Conservation (phyloP, 1,140 invertebrate genomes). For the Anagrus nilaparvatae region DNA sequence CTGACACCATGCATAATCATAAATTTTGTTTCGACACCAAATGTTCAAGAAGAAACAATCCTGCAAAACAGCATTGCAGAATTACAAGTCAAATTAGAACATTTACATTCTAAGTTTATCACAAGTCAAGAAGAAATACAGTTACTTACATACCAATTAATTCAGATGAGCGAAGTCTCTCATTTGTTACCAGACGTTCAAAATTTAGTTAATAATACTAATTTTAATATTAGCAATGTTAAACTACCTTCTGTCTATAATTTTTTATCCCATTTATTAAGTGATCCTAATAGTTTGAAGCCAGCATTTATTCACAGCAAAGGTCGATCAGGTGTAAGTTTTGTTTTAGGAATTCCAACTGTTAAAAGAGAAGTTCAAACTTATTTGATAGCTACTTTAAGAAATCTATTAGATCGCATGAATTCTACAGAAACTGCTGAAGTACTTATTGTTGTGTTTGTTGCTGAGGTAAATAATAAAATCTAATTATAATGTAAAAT, state of each 20-base stretch:
- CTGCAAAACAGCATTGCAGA: constrained; percentile 50
- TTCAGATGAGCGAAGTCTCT: constrained; percentile 31
- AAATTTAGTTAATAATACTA: constrained; percentile 31
- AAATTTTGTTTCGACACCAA: constrained; percentile 31
- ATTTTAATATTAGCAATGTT: constrained; percentile 34
- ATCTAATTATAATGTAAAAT: neutral
- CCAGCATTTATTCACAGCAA: constrained; percentile 70
- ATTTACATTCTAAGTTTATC: constrained; percentile 46
- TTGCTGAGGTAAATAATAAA: constrained; percentile 62
- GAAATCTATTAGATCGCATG: constrained; percentile 78
- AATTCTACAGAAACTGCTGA: constrained; percentile 64
- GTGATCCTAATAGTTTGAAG: constrained; percentile 63
- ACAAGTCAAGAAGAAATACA: constrained; percentile 44
- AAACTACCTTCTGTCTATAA: constrained; percentile 69
- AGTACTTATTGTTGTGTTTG: constrained; percentile 79
- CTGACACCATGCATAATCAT: constrained; percentile 32
- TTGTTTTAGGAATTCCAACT: constrained; percentile 82
- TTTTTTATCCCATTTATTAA: constrained; percentile 79
- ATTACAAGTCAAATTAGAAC: constrained; percentile 47
- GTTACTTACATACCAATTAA: constrained; percentile 32
- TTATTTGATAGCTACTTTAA: constrained; percentile 80
- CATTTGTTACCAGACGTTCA: constrained; percentile 36
- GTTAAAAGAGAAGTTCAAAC: constrained; percentile 81
- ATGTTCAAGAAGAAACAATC: constrained; percentile 42
- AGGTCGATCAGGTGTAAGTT: constrained; percentile 61